Evolutionary conservation across 2,113 vertebrate species (phyloP).

Genomic region (Lonchura striata): DNA sequence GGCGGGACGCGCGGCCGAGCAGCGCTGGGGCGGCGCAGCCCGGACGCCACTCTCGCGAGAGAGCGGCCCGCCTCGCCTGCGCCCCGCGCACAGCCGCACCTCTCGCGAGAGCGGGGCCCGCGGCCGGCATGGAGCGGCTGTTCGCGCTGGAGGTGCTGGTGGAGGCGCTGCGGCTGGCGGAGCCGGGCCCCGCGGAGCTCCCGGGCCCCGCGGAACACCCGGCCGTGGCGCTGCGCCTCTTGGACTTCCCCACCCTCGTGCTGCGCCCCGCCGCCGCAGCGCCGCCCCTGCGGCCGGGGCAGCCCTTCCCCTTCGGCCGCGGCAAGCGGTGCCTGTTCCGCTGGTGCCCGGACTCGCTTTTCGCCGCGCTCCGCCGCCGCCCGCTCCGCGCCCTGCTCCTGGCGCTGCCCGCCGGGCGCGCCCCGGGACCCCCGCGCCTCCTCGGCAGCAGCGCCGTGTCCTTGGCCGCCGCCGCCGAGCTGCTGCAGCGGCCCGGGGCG

Average conservation of each 20-base stretch:
- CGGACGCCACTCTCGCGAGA: not conserved
- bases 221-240: slow-evolving; percentile 79
- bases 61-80: fast-evolving
- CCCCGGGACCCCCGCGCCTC: not conserved
- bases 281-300: not conserved
- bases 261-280: slow-evolving; percentile 63
- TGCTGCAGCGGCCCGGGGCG: slow-evolving; percentile 25
- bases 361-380: slow-evolving; percentile 7
- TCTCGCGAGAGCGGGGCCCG: not conserved
- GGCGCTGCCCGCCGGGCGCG: slow-evolving; percentile 55
- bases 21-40: fast-evolving
- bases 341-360: not conserved
- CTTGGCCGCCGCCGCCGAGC: slow-evolving; percentile 60
- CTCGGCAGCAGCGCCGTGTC: slow-evolving; percentile 79
- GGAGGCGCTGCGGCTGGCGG: slow-evolving; percentile 71
- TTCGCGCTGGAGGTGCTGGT: slow-evolving; percentile 86
- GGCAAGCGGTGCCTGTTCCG: slow-evolving; percentile 88
- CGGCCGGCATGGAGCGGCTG: slow-evolving; percentile 36
- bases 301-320: slow-evolving; percentile 54
- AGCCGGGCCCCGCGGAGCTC: not conserved
- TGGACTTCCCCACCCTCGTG: slow-evolving; percentile 87
- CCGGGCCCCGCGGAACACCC: not conserved
- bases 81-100: fast-evolving
- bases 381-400: slow-evolving; percentile 75
- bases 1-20: fast-evolving